A percentile compares a stretch with the other conserved stretches of the same genome.
Conservation (phyloP, 2,888 invertebrate species). For the Acanthacorydalis orientalis region DNA sequence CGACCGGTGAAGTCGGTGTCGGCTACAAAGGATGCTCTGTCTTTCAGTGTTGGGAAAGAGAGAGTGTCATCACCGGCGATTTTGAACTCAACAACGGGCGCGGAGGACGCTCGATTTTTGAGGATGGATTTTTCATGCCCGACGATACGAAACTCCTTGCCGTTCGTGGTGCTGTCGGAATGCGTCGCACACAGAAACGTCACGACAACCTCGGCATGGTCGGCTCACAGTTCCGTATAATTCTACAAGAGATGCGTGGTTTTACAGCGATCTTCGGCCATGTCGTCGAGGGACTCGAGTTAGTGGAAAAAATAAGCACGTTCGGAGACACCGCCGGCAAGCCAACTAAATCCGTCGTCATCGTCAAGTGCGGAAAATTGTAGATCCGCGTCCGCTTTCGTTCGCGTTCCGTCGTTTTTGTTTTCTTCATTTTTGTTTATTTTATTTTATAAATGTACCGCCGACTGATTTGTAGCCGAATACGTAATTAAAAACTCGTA, state of each 20-base stretch:
- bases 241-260: constrained; percentile 65
- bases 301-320: constrained; percentile 62
- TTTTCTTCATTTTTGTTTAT: not conserved
- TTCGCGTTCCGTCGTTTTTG: not conserved
- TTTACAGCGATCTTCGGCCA: constrained; percentile 70
- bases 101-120: constrained; percentile 60
- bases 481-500: not conserved
- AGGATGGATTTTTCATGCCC: constrained; percentile 62
- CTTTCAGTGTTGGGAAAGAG: constrained; percentile 70
- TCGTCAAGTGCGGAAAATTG: constrained; percentile 59
- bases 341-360: constrained; percentile 55
- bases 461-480: too few relatives aligned
- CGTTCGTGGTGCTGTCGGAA: constrained; percentile 61
- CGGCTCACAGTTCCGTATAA: constrained; percentile 71
- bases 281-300: constrained; percentile 62
- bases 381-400: constrained; percentile 17
- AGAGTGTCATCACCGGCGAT: constrained; percentile 67
- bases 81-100: constrained; percentile 68
- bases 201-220: constrained; percentile 67
- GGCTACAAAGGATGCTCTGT: constrained; percentile 66
- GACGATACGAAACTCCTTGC: constrained; percentile 64
- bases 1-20: constrained; percentile 55
- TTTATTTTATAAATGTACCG: not conserved
- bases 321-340: constrained; percentile 63
- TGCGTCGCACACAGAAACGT: constrained; percentile 63